Conservation (phyloP, 2,888 invertebrate species). For the Hybos culiciformis region DNA sequence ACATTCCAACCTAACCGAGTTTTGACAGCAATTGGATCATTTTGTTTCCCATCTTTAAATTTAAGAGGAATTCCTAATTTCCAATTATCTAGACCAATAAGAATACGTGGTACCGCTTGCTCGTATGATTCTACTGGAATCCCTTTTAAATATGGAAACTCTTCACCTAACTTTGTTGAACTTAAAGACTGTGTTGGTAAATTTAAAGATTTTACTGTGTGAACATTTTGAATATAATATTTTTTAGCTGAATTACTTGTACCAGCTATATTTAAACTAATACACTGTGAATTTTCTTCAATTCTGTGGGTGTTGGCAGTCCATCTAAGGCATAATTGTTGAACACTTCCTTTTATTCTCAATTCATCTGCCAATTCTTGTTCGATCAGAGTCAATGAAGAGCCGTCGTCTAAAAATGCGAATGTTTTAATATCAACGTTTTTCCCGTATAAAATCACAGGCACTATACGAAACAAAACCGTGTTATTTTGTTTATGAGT, state of each 20-base stretch:
- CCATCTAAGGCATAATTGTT: slow-evolving; percentile 1
- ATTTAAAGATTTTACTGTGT: not conserved
- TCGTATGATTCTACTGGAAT: slow-evolving; percentile 11
- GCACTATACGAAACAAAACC: too few species aligned
- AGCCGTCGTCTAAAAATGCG: too few species aligned
- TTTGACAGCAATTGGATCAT: slow-evolving; percentile 3
- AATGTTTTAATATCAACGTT: too few species aligned
- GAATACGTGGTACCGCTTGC: slow-evolving; percentile 6
- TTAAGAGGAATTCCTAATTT: not conserved
- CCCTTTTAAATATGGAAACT: slow-evolving; percentile 5
- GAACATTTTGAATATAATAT: not conserved
- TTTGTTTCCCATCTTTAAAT: slow-evolving; percentile 1
- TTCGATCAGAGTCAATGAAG: too few species aligned
- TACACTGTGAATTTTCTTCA: not conserved
- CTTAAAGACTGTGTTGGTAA: slow-evolving; percentile 1
- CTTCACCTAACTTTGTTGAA: not conserved
- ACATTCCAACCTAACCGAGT: slow-evolving; percentile 10
- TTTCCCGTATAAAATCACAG: too few species aligned
- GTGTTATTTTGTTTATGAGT: too few species aligned
- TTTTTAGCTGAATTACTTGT: not conserved
- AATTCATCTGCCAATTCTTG: too few species aligned
- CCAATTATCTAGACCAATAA: slow-evolving; percentile 6
- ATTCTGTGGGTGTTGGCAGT: slow-evolving; percentile 3
- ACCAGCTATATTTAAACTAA: not conserved
- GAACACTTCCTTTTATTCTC: too few species aligned